Base-by-base conservation (phyloP, 1,140 invertebrate species). In the Proctacanthus coquilletti region DNA sequence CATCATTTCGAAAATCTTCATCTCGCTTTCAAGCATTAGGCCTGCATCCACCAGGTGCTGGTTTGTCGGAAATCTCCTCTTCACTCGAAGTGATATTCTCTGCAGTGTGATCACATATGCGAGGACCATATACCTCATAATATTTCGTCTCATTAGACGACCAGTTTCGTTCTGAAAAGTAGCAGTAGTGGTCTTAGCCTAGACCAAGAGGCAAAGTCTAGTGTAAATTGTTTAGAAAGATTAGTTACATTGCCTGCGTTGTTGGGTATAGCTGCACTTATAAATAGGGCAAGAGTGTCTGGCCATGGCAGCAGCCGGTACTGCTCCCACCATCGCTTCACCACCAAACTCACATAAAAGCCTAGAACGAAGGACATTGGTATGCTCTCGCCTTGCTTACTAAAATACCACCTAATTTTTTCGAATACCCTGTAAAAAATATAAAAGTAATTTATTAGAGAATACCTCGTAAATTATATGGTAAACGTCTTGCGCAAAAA, bases 361-460 rank as follows among this genome's bases (percentile, higher is more conserved):
- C 86, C 88, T 37, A 94, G 70, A 10, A 93, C 85, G 65, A 94
- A 93, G 9, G 88, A 88, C 76, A 94, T 85, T 13, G 84, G 84
- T 57, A 88, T 84, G 25, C 76, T 84, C 49, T 86, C 83, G 49
- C 74, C 79, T 51, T 84, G 81, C 46, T 80, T 75, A 5, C 75
- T 72, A 53, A 83, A 85, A 61, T 88, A 86, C 39, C 71, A 66
- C 20, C 78, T 73, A 21, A 86, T 72, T 60, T 74, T 81, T 55
- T 84, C 79, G 58, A 88, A 88, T 49, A 78, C 67, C 52, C 83
- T 88, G 39, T 5, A 17, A 20, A 9, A 37, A 43, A 15, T 10
- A n/a, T 10, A 35, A 35, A 19, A 35, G 10, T 11, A 34, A 21
- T n/a, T 21, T 4, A 13, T n/a, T n/a, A n/a, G n/a, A n/a, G n/a